Evolutionary conservation across 2,888 invertebrate genomes (phyloP).

Genomic region (Scaptomyza polygonia): DNA sequence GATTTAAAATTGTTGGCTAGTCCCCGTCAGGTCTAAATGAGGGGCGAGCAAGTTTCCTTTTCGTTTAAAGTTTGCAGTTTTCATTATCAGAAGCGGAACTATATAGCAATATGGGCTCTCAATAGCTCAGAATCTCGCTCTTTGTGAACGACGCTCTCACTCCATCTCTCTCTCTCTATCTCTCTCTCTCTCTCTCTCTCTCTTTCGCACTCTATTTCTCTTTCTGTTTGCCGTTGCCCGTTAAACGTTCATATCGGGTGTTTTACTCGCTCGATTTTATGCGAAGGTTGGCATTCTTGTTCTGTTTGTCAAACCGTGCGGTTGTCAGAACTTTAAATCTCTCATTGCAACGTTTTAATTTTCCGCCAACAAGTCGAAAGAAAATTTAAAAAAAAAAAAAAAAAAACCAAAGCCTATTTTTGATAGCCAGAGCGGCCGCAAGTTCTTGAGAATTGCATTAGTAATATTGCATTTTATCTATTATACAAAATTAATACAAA

Average conservation of each 20-base stretch:
- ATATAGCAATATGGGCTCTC: slow-evolving; percentile 4
- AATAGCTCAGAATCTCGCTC: slow-evolving; percentile 2
- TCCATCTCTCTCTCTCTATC: slow-evolving; percentile 5
- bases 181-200: slow-evolving; percentile 11
- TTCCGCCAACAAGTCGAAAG: slow-evolving; percentile 29
- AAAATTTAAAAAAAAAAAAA: slow-evolving; percentile 17
- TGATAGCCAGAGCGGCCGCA: slow-evolving; percentile 46
- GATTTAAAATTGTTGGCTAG: slow-evolving; percentile 32
- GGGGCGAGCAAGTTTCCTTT: slow-evolving; percentile 54
- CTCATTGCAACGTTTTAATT: slow-evolving; percentile 37
- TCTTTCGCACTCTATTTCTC: slow-evolving; percentile 5
- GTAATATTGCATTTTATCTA: slow-evolving; percentile 75
- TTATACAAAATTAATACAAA: slow-evolving; percentile 40
- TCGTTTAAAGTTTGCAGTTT: slow-evolving; percentile 31
- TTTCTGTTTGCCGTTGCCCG: slow-evolving; percentile 24
- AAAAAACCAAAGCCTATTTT: slow-evolving; percentile 36
- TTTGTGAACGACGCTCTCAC: slow-evolving; percentile 20
- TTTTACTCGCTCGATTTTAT: slow-evolving; percentile 67
- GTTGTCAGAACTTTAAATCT: slow-evolving; percentile 76
- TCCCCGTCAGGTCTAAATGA: slow-evolving; percentile 34
- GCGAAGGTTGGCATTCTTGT: slow-evolving; percentile 84
- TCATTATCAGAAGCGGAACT: slow-evolving; percentile 54
- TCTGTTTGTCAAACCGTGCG: slow-evolving; percentile 84
- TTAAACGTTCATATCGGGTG: slow-evolving; percentile 55
- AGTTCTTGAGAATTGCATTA: slow-evolving; percentile 70